phyloP scores from a whole-genome alignment of 2,888 invertebrate genomes.

The Teleogryllus oceanicus region DNA sequence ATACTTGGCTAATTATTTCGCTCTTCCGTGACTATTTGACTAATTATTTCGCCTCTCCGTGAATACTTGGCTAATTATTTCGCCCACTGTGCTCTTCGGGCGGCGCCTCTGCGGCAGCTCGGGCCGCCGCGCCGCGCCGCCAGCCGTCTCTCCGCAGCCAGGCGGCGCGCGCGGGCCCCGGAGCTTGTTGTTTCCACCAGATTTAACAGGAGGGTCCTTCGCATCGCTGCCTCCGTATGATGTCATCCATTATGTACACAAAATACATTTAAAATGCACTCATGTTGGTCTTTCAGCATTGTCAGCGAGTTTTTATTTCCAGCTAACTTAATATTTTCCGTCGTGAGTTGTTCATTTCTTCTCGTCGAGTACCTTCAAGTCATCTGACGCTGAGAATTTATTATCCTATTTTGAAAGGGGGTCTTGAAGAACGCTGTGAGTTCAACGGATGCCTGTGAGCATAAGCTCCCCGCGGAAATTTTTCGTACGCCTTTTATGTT shows the following conservation, averaged over 20 bases:
- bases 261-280: conserved; percentile 10
- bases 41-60: too few species aligned
- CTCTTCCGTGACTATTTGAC: too few species aligned
- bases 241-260: conserved; percentile 9
- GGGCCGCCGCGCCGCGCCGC: too few species aligned
- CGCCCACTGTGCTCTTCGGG: too few species aligned
- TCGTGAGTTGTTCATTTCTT: conserved; percentile 7
- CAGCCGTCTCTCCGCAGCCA: neutral
- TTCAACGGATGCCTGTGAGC: too few species aligned
- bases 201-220: neutral
- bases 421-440: too few species aligned
- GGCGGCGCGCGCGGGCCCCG: neutral
- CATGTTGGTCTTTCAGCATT: conserved; percentile 18
- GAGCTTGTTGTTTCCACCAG: neutral
- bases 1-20: too few species aligned
- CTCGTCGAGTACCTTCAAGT: conserved; percentile 2
- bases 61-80: too few species aligned
- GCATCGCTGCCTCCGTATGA: neutral
- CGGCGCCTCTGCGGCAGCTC: too few species aligned
- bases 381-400: neutral
- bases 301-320: conserved; percentile 8
- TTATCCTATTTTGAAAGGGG: neutral
- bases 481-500: too few species aligned
- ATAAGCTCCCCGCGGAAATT: too few species aligned
- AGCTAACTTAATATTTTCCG: conserved; percentile 3